phyloP scores from a whole-genome alignment of 2,113 vertebrate species.

The Bostrychus sinensis region DNA sequence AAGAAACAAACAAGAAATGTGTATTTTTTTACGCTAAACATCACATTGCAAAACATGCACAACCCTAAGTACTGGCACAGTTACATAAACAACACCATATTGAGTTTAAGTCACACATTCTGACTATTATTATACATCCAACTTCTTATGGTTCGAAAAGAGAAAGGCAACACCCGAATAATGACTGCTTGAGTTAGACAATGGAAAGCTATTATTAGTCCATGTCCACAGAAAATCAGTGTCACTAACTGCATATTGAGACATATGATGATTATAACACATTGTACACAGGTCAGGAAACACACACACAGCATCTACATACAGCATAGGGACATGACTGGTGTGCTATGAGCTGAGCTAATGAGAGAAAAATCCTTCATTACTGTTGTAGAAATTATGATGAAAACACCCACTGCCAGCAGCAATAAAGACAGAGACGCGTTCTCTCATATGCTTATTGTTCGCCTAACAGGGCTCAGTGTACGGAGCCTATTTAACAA shows the following conservation, averaged over 20 bases:
- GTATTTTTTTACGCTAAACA: no score
- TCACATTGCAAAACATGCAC: background rate
- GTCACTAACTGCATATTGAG: constrained; percentile 41
- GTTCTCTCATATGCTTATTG: background rate
- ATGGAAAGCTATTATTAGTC: constrained; percentile 49
- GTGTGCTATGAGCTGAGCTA: constrained; percentile 21
- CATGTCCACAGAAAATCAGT: constrained; percentile 59
- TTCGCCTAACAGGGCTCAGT: constrained; percentile 37
- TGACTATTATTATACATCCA: constrained; percentile 1
- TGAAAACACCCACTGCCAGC: constrained; percentile 14
- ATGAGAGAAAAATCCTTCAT: constrained; percentile 21
- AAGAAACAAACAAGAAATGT: no score
- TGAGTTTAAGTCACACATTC: background rate
- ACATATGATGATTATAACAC: constrained; percentile 14
- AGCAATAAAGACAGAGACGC: background rate
- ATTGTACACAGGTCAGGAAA: background rate
- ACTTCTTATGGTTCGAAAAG: background rate
- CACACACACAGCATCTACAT: constrained; percentile 1
- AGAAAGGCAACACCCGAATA: constrained; percentile 7
- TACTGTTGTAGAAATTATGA: constrained; percentile 6
- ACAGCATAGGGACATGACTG: background rate
- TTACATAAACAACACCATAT: background rate
- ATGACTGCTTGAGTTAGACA: constrained; percentile 15
- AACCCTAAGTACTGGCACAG: background rate
- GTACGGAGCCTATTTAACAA: constrained; percentile 35